Percentiles rank a stretch among this genome's conserved stretches.
phyloP scores from a whole-genome alignment of 2,113 vertebrate genomes.

The Orthonyx spaldingii region DNA sequence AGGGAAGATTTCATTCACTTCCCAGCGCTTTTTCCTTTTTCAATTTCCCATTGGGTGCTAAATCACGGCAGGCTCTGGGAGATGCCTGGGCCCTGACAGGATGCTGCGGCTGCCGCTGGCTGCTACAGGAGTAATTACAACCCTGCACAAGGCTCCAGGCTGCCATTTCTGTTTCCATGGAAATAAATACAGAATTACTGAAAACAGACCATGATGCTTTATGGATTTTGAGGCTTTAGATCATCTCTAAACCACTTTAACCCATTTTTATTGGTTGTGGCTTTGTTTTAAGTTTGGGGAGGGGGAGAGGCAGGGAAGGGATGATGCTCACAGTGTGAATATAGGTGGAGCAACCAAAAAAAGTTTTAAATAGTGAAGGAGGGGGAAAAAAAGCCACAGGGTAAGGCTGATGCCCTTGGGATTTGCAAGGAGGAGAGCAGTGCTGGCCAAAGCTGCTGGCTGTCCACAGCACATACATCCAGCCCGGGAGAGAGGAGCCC shows the following conservation, averaged over 20 bases:
- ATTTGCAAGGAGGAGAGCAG: background rate
- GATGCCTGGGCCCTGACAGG: background rate
- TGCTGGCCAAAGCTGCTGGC: background rate
- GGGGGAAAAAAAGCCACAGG: rapidly evolving
- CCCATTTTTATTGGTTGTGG: background rate
- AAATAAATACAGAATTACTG: slow-evolving; percentile 52
- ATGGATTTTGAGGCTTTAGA: background rate
- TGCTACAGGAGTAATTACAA: slow-evolving; percentile 58
- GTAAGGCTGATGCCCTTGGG: background rate
- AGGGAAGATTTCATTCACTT: background rate
- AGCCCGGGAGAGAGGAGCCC: background rate
- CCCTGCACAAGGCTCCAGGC: slow-evolving; percentile 36
- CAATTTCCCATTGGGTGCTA: background rate
- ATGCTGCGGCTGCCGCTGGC: background rate
- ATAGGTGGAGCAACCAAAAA: rapidly evolving
- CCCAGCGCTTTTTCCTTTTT: background rate
- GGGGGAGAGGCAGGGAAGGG: rapidly evolving
- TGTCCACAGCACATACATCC: background rate
- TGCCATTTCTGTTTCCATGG: slow-evolving; percentile 61
- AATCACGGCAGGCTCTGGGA: background rate
- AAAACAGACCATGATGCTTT: background rate
- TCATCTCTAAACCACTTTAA: slow-evolving; percentile 4
- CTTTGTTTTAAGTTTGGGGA: background rate
- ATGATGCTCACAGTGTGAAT: background rate
- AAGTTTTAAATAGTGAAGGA: background rate